Evolutionary conservation across 2,113 vertebrate genomes (phyloP).

Genomic region (Channa maculata): DNA sequence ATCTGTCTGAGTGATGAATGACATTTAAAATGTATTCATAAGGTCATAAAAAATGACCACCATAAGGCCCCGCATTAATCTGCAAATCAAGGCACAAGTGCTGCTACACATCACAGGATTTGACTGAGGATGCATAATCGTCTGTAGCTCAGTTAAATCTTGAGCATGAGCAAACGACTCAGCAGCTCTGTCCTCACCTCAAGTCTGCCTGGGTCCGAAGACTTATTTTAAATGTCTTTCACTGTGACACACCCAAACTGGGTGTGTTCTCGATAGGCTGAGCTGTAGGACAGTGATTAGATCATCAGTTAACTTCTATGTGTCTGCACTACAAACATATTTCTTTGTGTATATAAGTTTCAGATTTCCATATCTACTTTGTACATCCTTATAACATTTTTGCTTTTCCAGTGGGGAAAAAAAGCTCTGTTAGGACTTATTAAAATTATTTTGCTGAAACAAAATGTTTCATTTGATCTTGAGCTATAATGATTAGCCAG

Average conservation of each 20-base stretch:
- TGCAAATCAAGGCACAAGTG: slow-evolving; percentile 50
- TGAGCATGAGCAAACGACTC: slow-evolving; percentile 27
- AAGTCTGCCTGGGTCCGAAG: slow-evolving; percentile 9
- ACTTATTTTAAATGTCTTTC: slow-evolving; percentile 39
- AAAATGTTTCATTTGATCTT: slow-evolving; percentile 5
- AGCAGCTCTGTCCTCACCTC: slow-evolving; percentile 7
- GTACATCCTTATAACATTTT: not conserved
- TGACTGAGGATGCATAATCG: slow-evolving; percentile 39
- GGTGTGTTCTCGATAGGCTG: slow-evolving; percentile 22
- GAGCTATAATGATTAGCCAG: not conserved
- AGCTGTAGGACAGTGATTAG: slow-evolving; percentile 33
- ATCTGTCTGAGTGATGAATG: slow-evolving; percentile 39
- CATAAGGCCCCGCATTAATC: slow-evolving; percentile 42
- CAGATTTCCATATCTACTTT: slow-evolving; percentile 20
- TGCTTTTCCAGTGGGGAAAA: not conserved
- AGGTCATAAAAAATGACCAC: slow-evolving; percentile 23
- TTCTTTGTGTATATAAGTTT: slow-evolving; percentile 30
- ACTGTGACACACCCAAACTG: slow-evolving; percentile 59
- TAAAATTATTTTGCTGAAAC: slow-evolving; percentile 19
- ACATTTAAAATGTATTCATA: slow-evolving; percentile 62
- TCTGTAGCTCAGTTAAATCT: slow-evolving; percentile 33
- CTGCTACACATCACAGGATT: slow-evolving; percentile 47
- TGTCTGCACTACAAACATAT: slow-evolving; percentile 28
- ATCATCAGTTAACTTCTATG: slow-evolving; percentile 52
- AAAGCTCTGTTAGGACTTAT: slow-evolving; percentile 9